phyloP scores from a whole-genome alignment of 2,888 invertebrate species.

The Ochropleura leucogaster region DNA sequence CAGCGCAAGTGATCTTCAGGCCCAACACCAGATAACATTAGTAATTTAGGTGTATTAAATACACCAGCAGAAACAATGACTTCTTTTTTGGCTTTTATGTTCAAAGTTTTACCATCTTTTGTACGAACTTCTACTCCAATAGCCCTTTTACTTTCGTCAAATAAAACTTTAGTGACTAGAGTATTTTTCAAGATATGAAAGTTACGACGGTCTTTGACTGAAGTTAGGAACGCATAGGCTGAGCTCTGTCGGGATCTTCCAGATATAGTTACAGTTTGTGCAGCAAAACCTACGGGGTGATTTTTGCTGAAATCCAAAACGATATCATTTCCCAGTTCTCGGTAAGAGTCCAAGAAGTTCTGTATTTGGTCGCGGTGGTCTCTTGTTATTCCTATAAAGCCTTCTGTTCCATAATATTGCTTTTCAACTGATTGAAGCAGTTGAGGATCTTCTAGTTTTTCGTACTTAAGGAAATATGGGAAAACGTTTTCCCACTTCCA shows the following conservation, averaged over 20 bases:
- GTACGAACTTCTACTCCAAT: slow-evolving; percentile 64
- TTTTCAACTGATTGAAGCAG: slow-evolving; percentile 58
- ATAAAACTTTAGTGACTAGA: slow-evolving; percentile 66
- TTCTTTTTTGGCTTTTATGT: slow-evolving; percentile 67
- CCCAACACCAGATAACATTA: slow-evolving; percentile 76
- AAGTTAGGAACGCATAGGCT: slow-evolving; percentile 78
- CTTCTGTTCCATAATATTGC: slow-evolving; percentile 64
- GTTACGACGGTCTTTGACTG: slow-evolving; percentile 66
- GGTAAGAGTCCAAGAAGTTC: slow-evolving; percentile 72
- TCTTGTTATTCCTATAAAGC: slow-evolving; percentile 62
- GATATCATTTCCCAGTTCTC: slow-evolving; percentile 78
- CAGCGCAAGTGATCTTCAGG: slow-evolving; percentile 67
- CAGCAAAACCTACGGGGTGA: slow-evolving; percentile 73
- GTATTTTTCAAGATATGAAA: slow-evolving; percentile 70
- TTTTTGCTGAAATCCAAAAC: slow-evolving; percentile 69
- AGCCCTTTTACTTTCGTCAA: slow-evolving; percentile 61
- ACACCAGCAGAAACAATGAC: slow-evolving; percentile 72
- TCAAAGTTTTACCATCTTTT: slow-evolving; percentile 56
- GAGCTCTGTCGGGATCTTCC: slow-evolving; percentile 81
- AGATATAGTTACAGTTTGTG: slow-evolving; percentile 57
- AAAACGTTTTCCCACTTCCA: slow-evolving; percentile 73
- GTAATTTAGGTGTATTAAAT: slow-evolving; percentile 71
- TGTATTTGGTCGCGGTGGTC: slow-evolving; percentile 55
- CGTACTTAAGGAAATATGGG: slow-evolving; percentile 71
- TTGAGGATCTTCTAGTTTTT: slow-evolving; percentile 62